Percentiles rank a stretch among this genome's conserved stretches.
Conservation (phyloP, 2,113 vertebrate genomes). For the Acrocephalus arundinaceus region DNA sequence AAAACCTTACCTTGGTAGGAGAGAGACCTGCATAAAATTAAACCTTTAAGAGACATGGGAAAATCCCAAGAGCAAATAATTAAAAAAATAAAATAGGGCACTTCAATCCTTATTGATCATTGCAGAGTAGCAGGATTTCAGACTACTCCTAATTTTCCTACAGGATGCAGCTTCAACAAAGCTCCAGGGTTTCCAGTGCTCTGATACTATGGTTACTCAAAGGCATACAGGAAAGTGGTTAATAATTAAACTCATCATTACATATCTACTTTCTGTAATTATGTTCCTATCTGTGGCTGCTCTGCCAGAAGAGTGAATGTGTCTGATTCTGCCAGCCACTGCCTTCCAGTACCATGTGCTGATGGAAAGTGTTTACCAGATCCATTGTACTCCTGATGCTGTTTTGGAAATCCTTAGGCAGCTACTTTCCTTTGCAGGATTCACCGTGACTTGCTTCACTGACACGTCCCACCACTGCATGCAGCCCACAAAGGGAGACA, state of each 20-base stretch:
- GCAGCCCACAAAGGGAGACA: not conserved
- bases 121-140: not conserved
- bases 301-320: not conserved
- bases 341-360: not conserved
- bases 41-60: not conserved
- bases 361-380: not conserved
- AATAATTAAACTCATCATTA: slow-evolving; percentile 28
- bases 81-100: not conserved
- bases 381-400: not conserved
- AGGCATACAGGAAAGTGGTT: not conserved
- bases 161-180: not conserved
- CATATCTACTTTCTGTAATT: not conserved
- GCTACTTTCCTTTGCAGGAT: not conserved
- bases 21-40: not conserved
- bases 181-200: not conserved
- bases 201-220: not conserved
- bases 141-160: not conserved
- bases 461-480: not conserved
- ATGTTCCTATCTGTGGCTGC: not conserved
- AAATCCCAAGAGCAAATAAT: not conserved
- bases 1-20: not conserved
- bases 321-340: slow-evolving; percentile 10
- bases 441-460: not conserved
- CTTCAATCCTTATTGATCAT: not conserved
- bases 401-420: slow-evolving; percentile 20